phyloP scores from a whole-genome alignment of 2,113 vertebrate genomes.

The Litocranius walleri region DNA sequence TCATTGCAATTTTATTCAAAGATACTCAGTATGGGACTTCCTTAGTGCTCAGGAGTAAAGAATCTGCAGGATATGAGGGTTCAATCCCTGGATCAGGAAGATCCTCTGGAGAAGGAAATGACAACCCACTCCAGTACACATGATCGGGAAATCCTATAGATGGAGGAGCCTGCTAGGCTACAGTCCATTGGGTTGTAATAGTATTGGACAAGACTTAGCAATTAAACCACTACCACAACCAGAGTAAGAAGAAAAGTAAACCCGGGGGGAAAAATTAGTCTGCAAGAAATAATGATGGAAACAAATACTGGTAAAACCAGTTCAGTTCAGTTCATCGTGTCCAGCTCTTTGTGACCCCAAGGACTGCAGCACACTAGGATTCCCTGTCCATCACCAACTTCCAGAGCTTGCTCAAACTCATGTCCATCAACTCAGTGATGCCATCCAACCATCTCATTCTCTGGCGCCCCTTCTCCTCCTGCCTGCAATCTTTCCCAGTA shows the following conservation, averaged over 20 bases:
- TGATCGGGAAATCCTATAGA: neutral
- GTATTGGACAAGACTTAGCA: neutral
- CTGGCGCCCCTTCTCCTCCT: neutral
- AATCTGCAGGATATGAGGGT: neutral
- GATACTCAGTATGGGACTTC: neutral
- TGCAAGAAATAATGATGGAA: neutral
- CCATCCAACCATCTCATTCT: neutral
- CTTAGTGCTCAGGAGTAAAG: neutral
- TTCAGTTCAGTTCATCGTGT: neutral
- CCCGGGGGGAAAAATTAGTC: fast-evolving
- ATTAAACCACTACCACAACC: neutral
- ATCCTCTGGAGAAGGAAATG: neutral
- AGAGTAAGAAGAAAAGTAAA: neutral
- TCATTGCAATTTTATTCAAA: neutral
- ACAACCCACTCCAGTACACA: neutral
- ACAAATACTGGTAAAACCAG: neutral
- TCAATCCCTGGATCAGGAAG: neutral
- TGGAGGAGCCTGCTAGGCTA: neutral
- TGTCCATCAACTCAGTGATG: neutral
- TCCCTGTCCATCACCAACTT: neutral
- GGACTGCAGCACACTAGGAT: neutral
- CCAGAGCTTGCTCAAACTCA: neutral
- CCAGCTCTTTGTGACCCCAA: neutral
- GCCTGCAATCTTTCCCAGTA: neutral
- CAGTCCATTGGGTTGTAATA: fast-evolving